phyloP scores from a whole-genome alignment of 2,888 invertebrate genomes.

The Luffia ferchaultella region DNA sequence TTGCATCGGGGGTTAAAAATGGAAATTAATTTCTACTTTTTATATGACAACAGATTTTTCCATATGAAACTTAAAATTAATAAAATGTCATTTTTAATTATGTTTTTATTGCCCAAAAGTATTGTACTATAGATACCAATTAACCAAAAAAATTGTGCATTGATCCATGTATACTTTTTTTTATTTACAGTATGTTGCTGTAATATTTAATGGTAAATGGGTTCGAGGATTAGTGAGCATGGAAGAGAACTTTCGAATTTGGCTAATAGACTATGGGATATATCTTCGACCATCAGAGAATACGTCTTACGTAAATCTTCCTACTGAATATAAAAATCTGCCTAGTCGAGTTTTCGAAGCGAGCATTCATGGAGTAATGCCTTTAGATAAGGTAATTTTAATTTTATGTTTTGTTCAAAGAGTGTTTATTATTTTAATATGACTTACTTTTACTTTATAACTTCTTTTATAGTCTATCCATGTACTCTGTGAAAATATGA shows the following conservation, averaged over 20 bases:
- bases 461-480: background rate
- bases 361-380: constrained; percentile 35
- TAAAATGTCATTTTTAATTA: no score
- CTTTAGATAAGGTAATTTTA: constrained; percentile 29
- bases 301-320: constrained; percentile 25
- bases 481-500: constrained; percentile 16
- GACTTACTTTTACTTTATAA: background rate
- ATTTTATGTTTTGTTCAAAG: background rate
- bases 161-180: no score
- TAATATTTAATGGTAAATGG: constrained; percentile 32
- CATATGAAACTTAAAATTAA: no score
- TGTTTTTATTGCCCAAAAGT: no score
- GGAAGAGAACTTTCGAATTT: constrained; percentile 29
- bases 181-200: constrained; percentile 32
- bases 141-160: no score
- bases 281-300: constrained; percentile 26
- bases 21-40: no score
- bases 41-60: no score
- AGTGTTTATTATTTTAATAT: background rate
- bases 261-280: constrained; percentile 35
- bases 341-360: constrained; percentile 40
- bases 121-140: no score
- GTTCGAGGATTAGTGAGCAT: constrained; percentile 29
- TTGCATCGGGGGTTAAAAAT: no score
- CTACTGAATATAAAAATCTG: constrained; percentile 25